Conservation (phyloP, 2,888 invertebrate genomes). For the Sminthurinus aureus region DNA sequence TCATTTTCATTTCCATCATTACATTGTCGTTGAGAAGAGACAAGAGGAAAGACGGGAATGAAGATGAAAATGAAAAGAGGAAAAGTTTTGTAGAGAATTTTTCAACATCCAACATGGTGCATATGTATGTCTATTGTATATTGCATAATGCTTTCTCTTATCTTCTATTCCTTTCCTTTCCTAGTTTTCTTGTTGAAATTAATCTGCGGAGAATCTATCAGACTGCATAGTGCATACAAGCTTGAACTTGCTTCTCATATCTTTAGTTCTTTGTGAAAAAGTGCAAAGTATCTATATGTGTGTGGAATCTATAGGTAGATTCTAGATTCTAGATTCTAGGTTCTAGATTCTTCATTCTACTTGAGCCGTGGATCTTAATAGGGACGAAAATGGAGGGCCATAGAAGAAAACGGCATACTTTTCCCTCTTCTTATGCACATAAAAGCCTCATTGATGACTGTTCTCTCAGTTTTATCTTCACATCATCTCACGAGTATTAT, state of each 20-base stretch:
- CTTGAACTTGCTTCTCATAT: background rate
- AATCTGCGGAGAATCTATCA: slow-evolving; percentile 29
- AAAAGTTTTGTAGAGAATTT: background rate
- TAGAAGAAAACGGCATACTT: slow-evolving; percentile 35
- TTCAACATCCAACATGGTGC: too few relatives aligned
- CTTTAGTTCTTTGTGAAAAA: background rate
- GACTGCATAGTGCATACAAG: background rate
- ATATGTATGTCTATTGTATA: too few relatives aligned
- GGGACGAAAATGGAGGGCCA: slow-evolving; percentile 16
- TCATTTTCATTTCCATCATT: slow-evolving; percentile 6
- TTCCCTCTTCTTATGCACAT: slow-evolving; percentile 18
- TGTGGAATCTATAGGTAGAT: too few relatives aligned
- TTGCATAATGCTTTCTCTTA: too few relatives aligned
- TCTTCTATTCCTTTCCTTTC: too few relatives aligned
- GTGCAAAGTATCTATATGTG: too few relatives aligned
- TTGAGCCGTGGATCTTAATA: slow-evolving; percentile 1
- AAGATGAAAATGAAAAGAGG: background rate
- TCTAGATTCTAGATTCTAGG: too few relatives aligned
- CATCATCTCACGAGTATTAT: slow-evolving; percentile 8
- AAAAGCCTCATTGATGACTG: slow-evolving; percentile 34
- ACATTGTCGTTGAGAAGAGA: background rate
- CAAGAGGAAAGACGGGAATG: background rate
- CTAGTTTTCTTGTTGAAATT: slow-evolving; percentile 1
- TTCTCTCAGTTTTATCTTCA: slow-evolving; percentile 28
- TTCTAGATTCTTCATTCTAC: background rate